Evolutionary conservation across 1,140 invertebrate genomes (phyloP), one percentile per base, ranked within the genome.

Genomic region (Sitodiplosis mosellana): DNA sequence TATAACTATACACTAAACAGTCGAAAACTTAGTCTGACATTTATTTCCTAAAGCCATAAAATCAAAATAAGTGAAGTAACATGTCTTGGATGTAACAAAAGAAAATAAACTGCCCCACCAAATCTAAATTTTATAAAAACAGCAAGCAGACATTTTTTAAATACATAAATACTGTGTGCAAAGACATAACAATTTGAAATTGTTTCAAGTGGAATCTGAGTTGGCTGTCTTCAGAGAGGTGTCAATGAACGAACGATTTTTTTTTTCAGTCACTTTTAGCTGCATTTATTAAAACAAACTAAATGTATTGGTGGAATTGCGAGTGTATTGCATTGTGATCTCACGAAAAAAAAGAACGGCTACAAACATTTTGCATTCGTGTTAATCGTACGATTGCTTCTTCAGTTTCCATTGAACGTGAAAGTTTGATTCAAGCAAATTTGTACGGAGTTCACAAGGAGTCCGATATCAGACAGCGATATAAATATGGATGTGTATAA

Each of bases 401-500:
- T 43, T 20, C 18, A 43, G 5, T 43, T 18, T 18, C 4, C 12
- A 20, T n/a, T 18, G 6, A 38, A 38, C 36, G 15, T n/a, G 33
- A 34, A 34, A 34, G 14, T 34, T 34, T 38, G 27, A 38, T 38
- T 38, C 3, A 38, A 38, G 36, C 36, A 5, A 38, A n/a, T 17
- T 18, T 27, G 3, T 27, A 10, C 27, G 10, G n/a, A 27, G 10
- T 27, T 27, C 3, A 27, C 3, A 27, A 3, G 4, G 10, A 27
- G 4, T 27, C 3, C 27, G 10, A 27, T 5, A 27, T 5, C 27
- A 27, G n/a, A n/a, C n/a, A n/a, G n/a, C 27, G 27, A n/a, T 40
- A 10, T 37, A 12, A 51, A 36, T 11, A 63, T 63, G 61, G 61
- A 63, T 55, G 58, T 61, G 52, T 63, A 59, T 57, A 61, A 59